A percentile compares a stretch with the other conserved stretches of the same genome.
Conservation (phyloP, 2,888 invertebrate species). For the Brachylomia viminalis region DNA sequence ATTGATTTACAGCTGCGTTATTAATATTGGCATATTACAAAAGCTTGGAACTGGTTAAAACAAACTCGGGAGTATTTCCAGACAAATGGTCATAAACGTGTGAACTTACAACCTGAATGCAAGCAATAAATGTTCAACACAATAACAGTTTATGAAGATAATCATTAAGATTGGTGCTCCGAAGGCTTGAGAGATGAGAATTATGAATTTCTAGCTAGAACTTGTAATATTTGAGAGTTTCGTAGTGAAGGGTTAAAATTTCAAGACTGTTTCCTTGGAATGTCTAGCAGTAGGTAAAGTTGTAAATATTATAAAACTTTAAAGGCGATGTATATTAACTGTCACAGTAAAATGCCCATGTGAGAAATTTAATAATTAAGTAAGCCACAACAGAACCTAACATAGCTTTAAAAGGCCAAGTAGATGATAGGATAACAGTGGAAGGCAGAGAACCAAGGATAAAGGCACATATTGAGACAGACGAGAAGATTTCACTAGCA, state of each 20-base stretch:
- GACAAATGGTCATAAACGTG: constrained; percentile 42
- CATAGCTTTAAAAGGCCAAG: not conserved
- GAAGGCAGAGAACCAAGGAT: not conserved
- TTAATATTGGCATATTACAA: constrained; percentile 51
- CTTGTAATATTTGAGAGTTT: constrained; percentile 14
- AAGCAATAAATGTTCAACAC: constrained; percentile 28
- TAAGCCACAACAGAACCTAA: not conserved
- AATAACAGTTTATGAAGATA: constrained; percentile 19
- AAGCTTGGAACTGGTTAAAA: constrained; percentile 43
- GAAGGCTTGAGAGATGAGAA: constrained; percentile 11
- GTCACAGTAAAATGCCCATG: not conserved
- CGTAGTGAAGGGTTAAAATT: constrained; percentile 31
- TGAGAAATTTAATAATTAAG: constrained; percentile 1
- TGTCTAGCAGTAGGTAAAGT: constrained; percentile 6
- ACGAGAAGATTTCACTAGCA: not conserved
- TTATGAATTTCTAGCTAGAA: constrained; percentile 29
- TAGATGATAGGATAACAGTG: not conserved
- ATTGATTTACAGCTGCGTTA: constrained; percentile 45
- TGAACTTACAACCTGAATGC: constrained; percentile 36
- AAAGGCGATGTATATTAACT: not conserved
- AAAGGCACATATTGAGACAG: not conserved
- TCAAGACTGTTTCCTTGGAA: constrained; percentile 25
- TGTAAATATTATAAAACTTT: constrained; percentile 4
- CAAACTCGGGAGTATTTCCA: constrained; percentile 34
- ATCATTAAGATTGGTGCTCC: constrained; percentile 14